Conservation (phyloP, 92 coral and sea anemone species). For the Hydrozoanthus gracilis region DNA sequence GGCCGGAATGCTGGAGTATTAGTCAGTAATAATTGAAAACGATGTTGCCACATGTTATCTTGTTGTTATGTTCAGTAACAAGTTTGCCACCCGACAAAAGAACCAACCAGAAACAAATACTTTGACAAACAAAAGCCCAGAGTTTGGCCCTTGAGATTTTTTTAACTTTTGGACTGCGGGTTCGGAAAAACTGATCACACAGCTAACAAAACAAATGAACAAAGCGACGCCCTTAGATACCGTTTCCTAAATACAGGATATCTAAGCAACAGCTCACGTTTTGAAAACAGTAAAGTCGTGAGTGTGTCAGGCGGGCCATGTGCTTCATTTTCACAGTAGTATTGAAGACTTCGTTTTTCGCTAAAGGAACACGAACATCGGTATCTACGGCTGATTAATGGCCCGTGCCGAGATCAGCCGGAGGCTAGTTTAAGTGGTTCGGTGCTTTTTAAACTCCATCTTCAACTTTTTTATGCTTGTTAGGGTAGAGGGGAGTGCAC, state of each 20-base stretch:
- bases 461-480: neutral
- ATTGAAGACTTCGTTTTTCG: neutral
- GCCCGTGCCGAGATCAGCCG: conserved; percentile 38
- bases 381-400: conserved; percentile 17
- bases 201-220: too few relatives aligned
- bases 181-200: too few relatives aligned
- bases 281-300: neutral
- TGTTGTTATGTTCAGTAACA: conserved; percentile 1
- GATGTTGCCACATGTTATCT: neutral
- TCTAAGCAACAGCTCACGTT: neutral
- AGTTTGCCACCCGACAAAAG: conserved; percentile 32
- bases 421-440: conserved; percentile 7
- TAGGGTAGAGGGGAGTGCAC: conserved; percentile 8
- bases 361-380: neutral
- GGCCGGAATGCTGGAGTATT: too few relatives aligned
- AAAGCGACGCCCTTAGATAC: too few relatives aligned
- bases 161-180: too few relatives aligned
- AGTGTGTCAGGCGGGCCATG: neutral
- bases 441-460: neutral
- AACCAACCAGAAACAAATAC: conserved; percentile 20
- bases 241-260: too few relatives aligned
- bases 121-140: neutral
- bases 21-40: neutral
- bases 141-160: too few relatives aligned
- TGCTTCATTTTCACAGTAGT: neutral